Base-by-base conservation (phyloP, 1,140 invertebrate species). In the Solenopsis fugax region DNA sequence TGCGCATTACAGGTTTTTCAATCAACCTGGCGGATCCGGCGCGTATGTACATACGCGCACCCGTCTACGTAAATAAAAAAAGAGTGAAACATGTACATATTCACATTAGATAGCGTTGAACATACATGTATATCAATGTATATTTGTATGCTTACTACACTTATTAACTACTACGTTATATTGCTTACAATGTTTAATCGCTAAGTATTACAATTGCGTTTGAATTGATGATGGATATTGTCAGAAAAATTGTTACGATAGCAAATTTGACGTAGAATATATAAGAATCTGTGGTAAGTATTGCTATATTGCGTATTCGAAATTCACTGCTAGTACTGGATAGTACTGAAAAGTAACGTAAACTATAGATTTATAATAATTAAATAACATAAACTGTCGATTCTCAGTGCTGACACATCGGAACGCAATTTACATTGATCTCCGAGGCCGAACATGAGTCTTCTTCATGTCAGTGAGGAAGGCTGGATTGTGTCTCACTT, bases 401-500 rank as follows among this genome's bases (percentile, higher is more conserved):
- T 29, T 29, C 29, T 29, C 29, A 29, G 29, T 29, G 29, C 29
- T 29, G 29, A 29, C 29, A 2, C 29, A 29, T 29, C 29, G 29
- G 2, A 29, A 29, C 29, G 29, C 29, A 29, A 2, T 18, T 1
- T 4, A 29, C 0, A 7, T 41, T 21, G n/a, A n/a, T 45, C 41
- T 58, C 37, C 12, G 16, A 69, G 13, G n/a, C 58, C 3, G 56
- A 90, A 34, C 29, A 94, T 94, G 93, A 94, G 93, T 81, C 62
- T 94, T 34, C 85, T 93, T 77, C 88, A 91, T 52, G 56, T 73
- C 0, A 86, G 86, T 5, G 81, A 92, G 45, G 88, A 93, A 34
- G 94, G 94, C 64, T 94, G 93, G 93, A 91, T 94, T 29, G 72
- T 94, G 60, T 94, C 93, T 24, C 94, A 94, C 85, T 88, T 92